phyloP scores from a whole-genome alignment of 2,797 vertebrate genomes.

The Hydrophis major region DNA sequence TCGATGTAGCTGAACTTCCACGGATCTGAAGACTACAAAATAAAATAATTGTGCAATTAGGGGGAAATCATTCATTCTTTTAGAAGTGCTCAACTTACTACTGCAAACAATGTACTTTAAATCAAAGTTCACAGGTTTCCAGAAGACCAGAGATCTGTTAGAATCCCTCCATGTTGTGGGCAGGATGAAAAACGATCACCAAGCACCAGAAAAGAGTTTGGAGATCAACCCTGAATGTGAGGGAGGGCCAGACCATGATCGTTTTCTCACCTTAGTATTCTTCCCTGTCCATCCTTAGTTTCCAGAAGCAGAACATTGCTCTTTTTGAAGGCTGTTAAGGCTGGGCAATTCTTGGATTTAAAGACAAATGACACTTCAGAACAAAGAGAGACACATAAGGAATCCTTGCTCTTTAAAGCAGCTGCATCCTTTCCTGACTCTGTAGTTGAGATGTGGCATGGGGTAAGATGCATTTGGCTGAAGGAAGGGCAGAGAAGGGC shows the following conservation, averaged over 20 bases:
- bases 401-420: not conserved
- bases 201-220: not conserved
- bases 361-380: not conserved
- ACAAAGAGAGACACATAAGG: not conserved
- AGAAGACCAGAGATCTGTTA: not conserved
- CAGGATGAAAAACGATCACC: not conserved
- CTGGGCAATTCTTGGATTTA: not conserved
- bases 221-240: not conserved
- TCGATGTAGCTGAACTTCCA: conserved; percentile 37
- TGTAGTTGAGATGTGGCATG: not conserved
- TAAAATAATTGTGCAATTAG: conserved; percentile 48
- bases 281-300: not conserved
- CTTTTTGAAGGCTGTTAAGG: not conserved
- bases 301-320: not conserved
- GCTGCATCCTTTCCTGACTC: not conserved
- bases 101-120: conserved; percentile 29
- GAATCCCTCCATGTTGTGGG: not conserved
- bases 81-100: conserved; percentile 35
- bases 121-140: not conserved
- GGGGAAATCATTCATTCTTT: conserved; percentile 33
- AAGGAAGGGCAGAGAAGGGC: not conserved
- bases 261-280: not conserved
- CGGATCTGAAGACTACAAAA: conserved; percentile 20
- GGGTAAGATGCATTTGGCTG: not conserved
- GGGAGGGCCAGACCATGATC: not conserved